Evolutionary conservation across 2,797 vertebrate species (phyloP).

Genomic region (Momotus momota): DNA sequence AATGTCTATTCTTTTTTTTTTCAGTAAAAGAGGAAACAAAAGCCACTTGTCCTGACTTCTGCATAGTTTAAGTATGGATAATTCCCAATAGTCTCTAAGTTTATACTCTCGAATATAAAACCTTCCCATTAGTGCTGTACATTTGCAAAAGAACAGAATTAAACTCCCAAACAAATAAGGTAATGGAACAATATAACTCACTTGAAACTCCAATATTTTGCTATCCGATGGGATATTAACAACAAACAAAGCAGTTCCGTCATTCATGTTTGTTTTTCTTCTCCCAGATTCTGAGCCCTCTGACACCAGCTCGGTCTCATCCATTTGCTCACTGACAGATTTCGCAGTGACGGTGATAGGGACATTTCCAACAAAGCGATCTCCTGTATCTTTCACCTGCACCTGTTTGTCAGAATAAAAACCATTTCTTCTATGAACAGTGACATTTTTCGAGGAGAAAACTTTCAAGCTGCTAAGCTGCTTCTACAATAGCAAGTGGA

Average conservation of each 20-base stretch:
- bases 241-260: conserved; percentile 85
- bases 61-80: not conserved
- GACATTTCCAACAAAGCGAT: conserved; percentile 72
- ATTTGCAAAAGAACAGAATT: conserved; percentile 18
- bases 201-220: conserved; percentile 75
- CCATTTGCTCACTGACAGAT: conserved; percentile 24
- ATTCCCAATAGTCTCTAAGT: not conserved
- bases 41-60: not conserved
- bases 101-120: not conserved
- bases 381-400: conserved; percentile 86
- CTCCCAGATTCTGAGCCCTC: not conserved
- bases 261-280: conserved; percentile 11
- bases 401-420: conserved; percentile 78
- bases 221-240: conserved; percentile 78
- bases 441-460: not conserved
- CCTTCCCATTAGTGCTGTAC: not conserved
- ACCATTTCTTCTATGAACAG: not conserved
- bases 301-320: not conserved
- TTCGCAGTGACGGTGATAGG: conserved; percentile 74
- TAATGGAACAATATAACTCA: conserved; percentile 72
- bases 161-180: not conserved
- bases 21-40: not conserved
- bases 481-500: not conserved
- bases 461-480: not conserved
- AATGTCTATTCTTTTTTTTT: not conserved